Conservation (phyloP, 1,140 invertebrate genomes). For the Drosophila novamexicana region DNA sequence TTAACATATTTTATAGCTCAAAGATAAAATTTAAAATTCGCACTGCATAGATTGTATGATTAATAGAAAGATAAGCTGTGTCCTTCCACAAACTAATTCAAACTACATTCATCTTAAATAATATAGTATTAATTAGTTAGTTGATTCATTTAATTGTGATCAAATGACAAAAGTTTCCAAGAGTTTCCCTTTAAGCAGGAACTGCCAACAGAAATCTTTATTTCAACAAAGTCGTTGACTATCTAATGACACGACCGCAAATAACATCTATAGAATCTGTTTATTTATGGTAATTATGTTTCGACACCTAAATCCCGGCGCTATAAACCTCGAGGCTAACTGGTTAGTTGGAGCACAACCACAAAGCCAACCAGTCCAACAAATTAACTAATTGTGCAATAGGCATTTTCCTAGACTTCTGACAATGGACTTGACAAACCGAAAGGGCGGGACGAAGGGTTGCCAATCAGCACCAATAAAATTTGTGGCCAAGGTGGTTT, state of each 20-base stretch:
- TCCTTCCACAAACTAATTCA: too few species aligned
- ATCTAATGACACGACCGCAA: background rate
- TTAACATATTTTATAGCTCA: too few species aligned
- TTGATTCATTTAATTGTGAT: too few species aligned
- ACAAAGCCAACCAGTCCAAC: background rate
- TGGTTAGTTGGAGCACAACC: background rate
- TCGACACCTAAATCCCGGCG: conserved; percentile 15
- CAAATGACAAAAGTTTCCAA: background rate
- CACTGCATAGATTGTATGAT: too few species aligned
- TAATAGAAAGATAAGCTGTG: too few species aligned
- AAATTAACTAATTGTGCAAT: conserved; percentile 64
- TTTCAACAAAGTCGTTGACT: background rate
- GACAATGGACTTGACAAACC: conserved; percentile 7
- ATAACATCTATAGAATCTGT: background rate
- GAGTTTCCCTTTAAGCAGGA: background rate
- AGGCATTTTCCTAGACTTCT: conserved; percentile 20
- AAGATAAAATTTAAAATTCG: too few species aligned
- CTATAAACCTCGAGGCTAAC: conserved; percentile 39
- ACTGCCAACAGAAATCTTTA: background rate
- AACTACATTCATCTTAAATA: too few species aligned
- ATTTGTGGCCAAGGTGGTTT: conserved; percentile 32
- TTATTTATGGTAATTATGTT: conserved; percentile 42
- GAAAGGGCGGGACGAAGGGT: background rate
- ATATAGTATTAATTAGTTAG: too few species aligned
- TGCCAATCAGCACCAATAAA: conserved; percentile 36